Percentiles rank a stretch among this genome's conserved stretches.
Evolutionary conservation across 1,140 invertebrate genomes (phyloP).

Genomic region (Camponotus pennsylvanicus): DNA sequence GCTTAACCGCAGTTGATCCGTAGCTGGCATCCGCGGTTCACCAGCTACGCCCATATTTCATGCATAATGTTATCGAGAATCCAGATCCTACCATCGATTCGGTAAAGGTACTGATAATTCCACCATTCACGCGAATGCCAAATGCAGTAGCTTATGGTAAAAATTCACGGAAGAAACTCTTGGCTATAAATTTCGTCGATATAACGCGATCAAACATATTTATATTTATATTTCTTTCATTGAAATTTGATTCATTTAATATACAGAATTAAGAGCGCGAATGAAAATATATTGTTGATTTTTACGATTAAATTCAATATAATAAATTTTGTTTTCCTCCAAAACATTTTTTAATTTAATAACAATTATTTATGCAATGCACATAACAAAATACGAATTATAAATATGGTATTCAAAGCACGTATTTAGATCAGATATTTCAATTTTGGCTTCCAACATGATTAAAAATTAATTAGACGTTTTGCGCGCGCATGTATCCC

Average conservation of each 20-base stretch:
- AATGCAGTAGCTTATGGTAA: slow-evolving; percentile 9
- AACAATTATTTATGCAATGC: slow-evolving; percentile 19
- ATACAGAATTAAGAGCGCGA: slow-evolving; percentile 4
- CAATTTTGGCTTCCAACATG: slow-evolving; percentile 28
- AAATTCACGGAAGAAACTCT: not conserved
- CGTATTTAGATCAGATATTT: slow-evolving; percentile 1
- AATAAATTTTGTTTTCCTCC: not conserved
- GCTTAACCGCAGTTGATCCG: slow-evolving; percentile 72
- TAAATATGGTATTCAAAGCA: slow-evolving; percentile 14
- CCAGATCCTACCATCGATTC: slow-evolving; percentile 18
- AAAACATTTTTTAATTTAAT: slow-evolving; percentile 11
- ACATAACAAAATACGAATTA: slow-evolving; percentile 7
- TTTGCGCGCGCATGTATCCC: not conserved
- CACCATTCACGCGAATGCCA: slow-evolving; percentile 10
- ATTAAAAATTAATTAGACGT: slow-evolving; percentile 56
- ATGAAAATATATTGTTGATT: slow-evolving; percentile 31
- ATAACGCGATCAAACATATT: not conserved
- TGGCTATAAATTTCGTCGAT: not conserved
- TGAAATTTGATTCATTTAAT: not conserved
- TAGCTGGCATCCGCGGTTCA: slow-evolving; percentile 70
- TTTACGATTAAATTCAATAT: slow-evolving; percentile 32
- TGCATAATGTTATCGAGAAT: slow-evolving; percentile 68
- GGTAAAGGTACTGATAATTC: slow-evolving; percentile 33
- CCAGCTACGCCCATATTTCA: slow-evolving; percentile 67
- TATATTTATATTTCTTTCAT: slow-evolving; percentile 5